phyloP scores from a whole-genome alignment of 2,797 vertebrate genomes.

The Aldrovandia affinis region DNA sequence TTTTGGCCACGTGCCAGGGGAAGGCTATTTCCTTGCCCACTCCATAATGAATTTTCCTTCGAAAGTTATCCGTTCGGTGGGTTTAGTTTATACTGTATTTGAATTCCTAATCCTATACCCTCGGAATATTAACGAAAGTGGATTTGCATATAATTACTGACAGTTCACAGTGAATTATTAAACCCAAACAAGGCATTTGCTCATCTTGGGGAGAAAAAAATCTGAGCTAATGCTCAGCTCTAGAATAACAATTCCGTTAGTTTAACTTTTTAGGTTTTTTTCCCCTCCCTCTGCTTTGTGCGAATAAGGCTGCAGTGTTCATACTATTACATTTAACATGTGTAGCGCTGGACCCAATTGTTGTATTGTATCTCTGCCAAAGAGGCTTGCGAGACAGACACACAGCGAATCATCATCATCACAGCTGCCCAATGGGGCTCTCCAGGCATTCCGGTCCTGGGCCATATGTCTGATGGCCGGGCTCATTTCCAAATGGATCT shows the following conservation, averaged over 20 bases:
- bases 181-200: background rate
- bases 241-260: too few relatives aligned
- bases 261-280: too few relatives aligned
- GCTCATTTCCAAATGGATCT: background rate
- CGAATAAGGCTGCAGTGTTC: too few relatives aligned
- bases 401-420: too few relatives aligned
- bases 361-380: too few relatives aligned
- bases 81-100: constrained; percentile 1
- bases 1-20: background rate
- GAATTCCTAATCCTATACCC: background rate
- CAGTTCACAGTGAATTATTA: background rate
- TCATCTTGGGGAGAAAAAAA: background rate
- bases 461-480: too few relatives aligned
- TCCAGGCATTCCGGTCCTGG: too few relatives aligned
- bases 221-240: background rate
- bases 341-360: too few relatives aligned
- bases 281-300: too few relatives aligned
- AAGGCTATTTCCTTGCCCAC: background rate
- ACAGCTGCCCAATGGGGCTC: too few relatives aligned
- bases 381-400: too few relatives aligned
- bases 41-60: background rate
- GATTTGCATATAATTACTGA: constrained; percentile 17
- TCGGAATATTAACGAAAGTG: background rate
- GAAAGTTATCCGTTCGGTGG: background rate
- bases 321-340: too few relatives aligned